A percentile compares a stretch with the other conserved stretches of the same genome.
Evolutionary conservation across 2,113 vertebrate genomes (phyloP).

Genomic region (Dunckerocampus dactyliophorus): DNA sequence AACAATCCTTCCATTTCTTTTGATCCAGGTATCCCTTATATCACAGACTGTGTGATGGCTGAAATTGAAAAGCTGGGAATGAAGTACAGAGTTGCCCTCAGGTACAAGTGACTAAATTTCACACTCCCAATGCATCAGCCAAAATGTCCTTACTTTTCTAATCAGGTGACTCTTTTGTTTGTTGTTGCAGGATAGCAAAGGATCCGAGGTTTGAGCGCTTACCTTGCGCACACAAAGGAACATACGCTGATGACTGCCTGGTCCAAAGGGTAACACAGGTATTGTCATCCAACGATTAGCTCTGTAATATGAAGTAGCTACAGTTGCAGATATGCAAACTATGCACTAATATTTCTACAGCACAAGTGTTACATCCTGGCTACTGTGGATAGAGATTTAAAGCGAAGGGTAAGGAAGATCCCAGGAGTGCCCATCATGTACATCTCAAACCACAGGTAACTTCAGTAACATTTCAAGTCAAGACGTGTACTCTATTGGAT

Average conservation of each 20-base stretch:
- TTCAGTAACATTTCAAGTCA: not conserved
- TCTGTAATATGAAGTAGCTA: not conserved
- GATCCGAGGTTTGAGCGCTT: conserved; percentile 93
- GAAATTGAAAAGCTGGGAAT: conserved; percentile 97
- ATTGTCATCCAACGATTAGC: conserved; percentile 25
- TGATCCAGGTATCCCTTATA: conserved; percentile 88
- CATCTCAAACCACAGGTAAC: conserved; percentile 96
- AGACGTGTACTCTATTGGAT: not conserved
- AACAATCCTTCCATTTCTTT: conserved; percentile 18
- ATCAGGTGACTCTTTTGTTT: not conserved
- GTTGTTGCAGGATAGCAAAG: conserved; percentile 85
- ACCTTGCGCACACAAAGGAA: conserved; percentile 91
- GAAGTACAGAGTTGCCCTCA: conserved; percentile 93
- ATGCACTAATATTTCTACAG: conserved; percentile 61
- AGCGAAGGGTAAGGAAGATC: conserved; percentile 92
- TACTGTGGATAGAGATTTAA: conserved; percentile 95
- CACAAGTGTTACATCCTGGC: conserved; percentile 99
- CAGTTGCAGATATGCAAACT: not conserved
- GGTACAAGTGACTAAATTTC: conserved; percentile 69
- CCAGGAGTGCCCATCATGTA: conserved; percentile 99
- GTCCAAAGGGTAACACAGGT: conserved; percentile 97
- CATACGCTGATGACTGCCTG: conserved; percentile 96
- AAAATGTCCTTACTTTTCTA: not conserved
- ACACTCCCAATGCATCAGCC: not conserved
- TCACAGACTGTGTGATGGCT: conserved; percentile 98